phyloP scores from a whole-genome alignment of 2,888 invertebrate genomes.

The Andrena chrysosceles region DNA sequence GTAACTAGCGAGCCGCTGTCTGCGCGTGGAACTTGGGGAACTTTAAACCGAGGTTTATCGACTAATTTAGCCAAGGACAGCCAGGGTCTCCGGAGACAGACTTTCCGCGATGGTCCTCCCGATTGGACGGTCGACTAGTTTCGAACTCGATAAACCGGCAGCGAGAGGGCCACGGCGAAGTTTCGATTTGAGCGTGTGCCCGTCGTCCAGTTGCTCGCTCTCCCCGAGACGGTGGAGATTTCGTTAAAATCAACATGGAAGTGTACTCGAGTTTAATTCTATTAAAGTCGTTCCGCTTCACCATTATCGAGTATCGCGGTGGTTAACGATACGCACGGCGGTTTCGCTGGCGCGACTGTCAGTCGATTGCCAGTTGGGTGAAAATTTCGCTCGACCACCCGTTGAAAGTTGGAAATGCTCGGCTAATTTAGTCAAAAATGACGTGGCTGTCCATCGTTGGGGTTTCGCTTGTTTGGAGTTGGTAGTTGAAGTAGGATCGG shows the following conservation, averaged over 20 bases:
- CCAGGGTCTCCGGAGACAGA: conserved; percentile 67
- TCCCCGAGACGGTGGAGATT: conserved; percentile 59
- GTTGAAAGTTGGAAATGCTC: background rate
- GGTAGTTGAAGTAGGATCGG: background rate
- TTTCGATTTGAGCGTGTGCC: conserved; percentile 62
- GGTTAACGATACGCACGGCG: conserved; percentile 39
- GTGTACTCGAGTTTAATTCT: conserved; percentile 68
- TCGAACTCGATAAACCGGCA: conserved; percentile 74
- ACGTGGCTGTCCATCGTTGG: too few relatives aligned
- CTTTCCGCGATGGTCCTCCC: conserved; percentile 63
- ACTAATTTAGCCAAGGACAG: conserved; percentile 77
- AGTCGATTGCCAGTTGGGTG: background rate
- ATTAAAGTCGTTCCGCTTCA: conserved; percentile 59
- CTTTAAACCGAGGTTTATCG: conserved; percentile 79
- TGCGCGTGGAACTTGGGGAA: conserved; percentile 61
- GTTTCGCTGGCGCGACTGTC: background rate
- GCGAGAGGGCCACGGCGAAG: conserved; percentile 64
- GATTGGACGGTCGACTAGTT: conserved; percentile 71
- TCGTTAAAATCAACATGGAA: conserved; percentile 74
- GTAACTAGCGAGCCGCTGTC: background rate
- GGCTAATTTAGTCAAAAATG: background rate
- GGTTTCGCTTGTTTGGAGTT: background rate
- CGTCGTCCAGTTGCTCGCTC: conserved; percentile 34
- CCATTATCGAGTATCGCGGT: conserved; percentile 39
- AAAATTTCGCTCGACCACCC: background rate